A percentile compares a stretch with the other conserved stretches of the same genome.
These are phyloP conservation scores for Ascaphus truei DNA, from an alignment of 2,113 vertebrate genomes.

Conservation along the genomic window DNA sequence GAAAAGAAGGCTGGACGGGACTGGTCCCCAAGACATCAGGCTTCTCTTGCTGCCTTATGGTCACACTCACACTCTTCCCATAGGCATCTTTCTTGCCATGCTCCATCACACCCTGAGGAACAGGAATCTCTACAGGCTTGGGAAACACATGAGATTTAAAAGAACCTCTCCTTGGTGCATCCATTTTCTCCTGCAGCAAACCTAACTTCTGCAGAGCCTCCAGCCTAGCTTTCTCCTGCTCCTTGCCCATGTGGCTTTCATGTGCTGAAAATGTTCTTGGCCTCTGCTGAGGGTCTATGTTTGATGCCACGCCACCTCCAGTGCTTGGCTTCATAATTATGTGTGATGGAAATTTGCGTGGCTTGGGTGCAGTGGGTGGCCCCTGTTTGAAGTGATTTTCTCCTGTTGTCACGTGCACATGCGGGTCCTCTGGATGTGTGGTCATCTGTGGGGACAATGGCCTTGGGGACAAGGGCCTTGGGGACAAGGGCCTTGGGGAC, in stretches of 20 bases:
- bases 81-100: conserved; percentile 24
- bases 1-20: not conserved
- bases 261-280: conserved; percentile 29
- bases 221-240: conserved; percentile 63
- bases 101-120: not conserved
- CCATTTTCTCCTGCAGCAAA: conserved; percentile 58
- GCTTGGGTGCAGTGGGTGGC: conserved; percentile 76
- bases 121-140: conserved; percentile 33
- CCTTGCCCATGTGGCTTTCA: conserved; percentile 18
- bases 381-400: conserved; percentile 43
- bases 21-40: not conserved
- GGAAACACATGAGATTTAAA: conserved; percentile 36
- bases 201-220: conserved; percentile 86
- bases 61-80: not conserved
- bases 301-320: not conserved
- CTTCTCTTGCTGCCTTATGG: not conserved
- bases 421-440: not conserved
- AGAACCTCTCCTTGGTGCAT: conserved; percentile 37
- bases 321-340: conserved; percentile 71
- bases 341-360: conserved; percentile 62
- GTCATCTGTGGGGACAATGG: not conserved
- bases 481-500: conserved; percentile 21
- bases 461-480: conserved; percentile 36
- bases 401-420: not conserved
- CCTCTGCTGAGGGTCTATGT: conserved; percentile 14